A percentile compares a stretch with the other conserved stretches of the same genome.
phyloP scores from a whole-genome alignment of 2,113 vertebrate species.

The Neotoma lepida region DNA sequence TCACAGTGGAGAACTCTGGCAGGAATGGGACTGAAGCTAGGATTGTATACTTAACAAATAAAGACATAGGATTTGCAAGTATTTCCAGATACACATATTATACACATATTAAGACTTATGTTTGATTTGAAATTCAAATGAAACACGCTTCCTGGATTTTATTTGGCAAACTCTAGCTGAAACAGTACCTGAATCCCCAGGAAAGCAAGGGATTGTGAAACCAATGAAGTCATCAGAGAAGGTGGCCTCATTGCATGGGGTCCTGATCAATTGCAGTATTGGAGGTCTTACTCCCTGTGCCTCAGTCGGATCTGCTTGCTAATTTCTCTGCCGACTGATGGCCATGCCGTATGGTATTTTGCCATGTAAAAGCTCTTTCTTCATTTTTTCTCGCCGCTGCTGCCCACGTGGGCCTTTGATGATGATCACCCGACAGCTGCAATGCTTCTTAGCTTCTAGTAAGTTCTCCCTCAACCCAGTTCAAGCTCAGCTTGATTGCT shows the following conservation, averaged over 20 bases:
- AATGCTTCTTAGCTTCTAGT: background rate
- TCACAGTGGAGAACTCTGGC: background rate
- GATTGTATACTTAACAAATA: background rate
- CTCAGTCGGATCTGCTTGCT: background rate
- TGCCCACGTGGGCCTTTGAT: background rate
- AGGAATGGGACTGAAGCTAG: background rate
- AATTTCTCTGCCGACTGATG: background rate
- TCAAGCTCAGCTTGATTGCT: background rate
- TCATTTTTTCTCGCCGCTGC: fast-evolving
- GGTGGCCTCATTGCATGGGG: background rate
- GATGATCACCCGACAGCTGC: background rate
- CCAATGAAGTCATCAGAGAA: background rate
- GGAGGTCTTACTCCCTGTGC: background rate
- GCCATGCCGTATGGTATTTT: background rate
- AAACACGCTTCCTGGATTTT: background rate
- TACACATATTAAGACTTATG: background rate
- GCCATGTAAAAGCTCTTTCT: background rate
- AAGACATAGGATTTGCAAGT: background rate
- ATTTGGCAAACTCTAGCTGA: background rate
- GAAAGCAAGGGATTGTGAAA: background rate
- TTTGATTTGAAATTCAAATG: conserved; percentile 12
- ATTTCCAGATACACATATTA: background rate
- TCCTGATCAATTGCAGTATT: background rate
- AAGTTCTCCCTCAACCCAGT: background rate
- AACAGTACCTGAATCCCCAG: background rate